These are phyloP conservation scores for Silurus asotus DNA, from an alignment of 2,113 vertebrate species.

Conservation along the genomic window DNA sequence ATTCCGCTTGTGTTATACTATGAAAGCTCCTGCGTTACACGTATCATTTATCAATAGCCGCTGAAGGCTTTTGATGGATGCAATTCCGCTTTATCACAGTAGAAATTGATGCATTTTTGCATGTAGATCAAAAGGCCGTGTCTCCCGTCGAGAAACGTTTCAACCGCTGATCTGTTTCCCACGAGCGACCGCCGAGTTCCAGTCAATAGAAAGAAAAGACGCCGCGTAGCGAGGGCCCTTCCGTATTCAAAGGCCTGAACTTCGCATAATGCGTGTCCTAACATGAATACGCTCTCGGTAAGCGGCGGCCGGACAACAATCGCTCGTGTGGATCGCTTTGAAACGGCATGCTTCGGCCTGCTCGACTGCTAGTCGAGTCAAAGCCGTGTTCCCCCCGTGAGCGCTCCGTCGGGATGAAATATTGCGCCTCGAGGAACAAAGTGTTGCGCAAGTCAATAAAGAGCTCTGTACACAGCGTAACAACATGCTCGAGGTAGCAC, in stretches of 20 bases:
- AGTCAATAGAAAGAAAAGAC: neutral
- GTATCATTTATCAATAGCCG: neutral
- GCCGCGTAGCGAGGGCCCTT: neutral
- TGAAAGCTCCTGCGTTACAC: neutral
- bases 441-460: slow-evolving; percentile 15
- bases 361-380: neutral
- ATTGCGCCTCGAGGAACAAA: slow-evolving; percentile 14
- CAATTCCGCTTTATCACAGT: neutral
- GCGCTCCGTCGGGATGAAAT: neutral
- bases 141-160: neutral
- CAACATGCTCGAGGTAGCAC: neutral
- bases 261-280: neutral
- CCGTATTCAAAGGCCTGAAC: neutral
- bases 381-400: neutral
- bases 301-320: neutral
- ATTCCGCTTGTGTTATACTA: neutral
- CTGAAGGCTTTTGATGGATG: neutral
- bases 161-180: neutral
- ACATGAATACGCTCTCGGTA: neutral
- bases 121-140: neutral
- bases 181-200: neutral
- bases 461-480: neutral
- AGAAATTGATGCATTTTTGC: neutral
- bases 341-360: neutral
- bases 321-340: neutral